Conservation (phyloP, 2,888 invertebrate species). For the Rhagophthalmus giganteus region DNA sequence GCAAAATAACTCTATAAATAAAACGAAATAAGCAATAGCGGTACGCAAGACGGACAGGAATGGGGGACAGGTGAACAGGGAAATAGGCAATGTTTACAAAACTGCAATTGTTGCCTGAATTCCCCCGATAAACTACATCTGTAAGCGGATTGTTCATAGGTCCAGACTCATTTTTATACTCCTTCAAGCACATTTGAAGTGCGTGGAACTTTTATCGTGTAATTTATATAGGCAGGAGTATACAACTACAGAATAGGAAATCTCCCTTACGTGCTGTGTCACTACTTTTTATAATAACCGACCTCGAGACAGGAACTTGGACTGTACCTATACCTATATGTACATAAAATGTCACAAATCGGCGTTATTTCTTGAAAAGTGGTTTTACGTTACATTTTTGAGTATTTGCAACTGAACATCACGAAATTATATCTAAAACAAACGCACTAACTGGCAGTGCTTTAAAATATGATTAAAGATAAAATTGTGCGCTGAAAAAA, state of each 20-base stretch:
- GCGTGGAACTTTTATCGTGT: constrained; percentile 14
- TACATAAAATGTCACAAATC: too few relatives aligned
- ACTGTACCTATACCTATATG: too few relatives aligned
- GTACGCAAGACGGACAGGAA: constrained; percentile 37
- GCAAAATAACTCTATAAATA: constrained; percentile 50
- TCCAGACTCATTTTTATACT: constrained; percentile 40
- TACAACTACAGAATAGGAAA: constrained; percentile 23
- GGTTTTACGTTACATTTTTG: too few relatives aligned
- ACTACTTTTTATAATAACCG: constrained; percentile 12
- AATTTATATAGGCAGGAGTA: constrained; percentile 22
- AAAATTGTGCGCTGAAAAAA: too few relatives aligned
- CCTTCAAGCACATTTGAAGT: constrained; percentile 25
- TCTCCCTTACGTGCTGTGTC: constrained; percentile 12
- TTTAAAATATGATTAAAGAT: too few relatives aligned
- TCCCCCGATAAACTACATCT: constrained; percentile 46
- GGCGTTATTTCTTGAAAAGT: too few relatives aligned
- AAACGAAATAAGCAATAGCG: constrained; percentile 48
- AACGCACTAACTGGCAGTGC: too few relatives aligned
- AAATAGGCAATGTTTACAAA: constrained; percentile 47
- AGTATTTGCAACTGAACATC: too few relatives aligned
- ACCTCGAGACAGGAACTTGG: too few relatives aligned
- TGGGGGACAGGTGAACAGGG: constrained; percentile 44
- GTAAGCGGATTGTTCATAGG: constrained; percentile 45
- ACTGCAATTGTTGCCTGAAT: constrained; percentile 46
- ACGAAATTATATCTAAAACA: too few relatives aligned